Percentiles rank a stretch among this genome's conserved stretches.
These are phyloP conservation scores for Lepidiolamprologus cunningtoni DNA, from an alignment of 2,113 vertebrate species.

Conservation along the genomic window DNA sequence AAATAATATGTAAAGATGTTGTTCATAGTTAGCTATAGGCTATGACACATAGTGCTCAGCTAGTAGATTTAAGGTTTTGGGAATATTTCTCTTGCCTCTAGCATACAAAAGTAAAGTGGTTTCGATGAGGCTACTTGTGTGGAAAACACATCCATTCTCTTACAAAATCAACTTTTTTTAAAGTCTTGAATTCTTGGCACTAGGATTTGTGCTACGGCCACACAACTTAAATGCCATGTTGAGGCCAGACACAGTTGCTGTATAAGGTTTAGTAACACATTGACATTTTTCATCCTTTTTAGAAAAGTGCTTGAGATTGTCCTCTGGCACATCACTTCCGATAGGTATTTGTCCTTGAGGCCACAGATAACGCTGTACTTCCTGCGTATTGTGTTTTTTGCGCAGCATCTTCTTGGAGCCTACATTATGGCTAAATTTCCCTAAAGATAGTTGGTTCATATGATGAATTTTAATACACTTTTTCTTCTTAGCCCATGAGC, in stretches of 20 bases:
- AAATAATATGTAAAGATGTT: background rate
- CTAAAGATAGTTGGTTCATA: background rate
- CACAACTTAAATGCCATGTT: rapidly evolving
- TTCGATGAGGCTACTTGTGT: background rate
- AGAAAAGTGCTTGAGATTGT: background rate
- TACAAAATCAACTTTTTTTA: background rate
- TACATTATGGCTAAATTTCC: background rate
- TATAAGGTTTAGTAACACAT: background rate
- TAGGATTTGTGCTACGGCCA: rapidly evolving
- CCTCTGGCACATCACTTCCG: background rate
- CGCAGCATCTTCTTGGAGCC: background rate
- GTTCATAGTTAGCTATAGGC: background rate
- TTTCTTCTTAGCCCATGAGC: background rate
- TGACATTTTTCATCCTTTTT: background rate
- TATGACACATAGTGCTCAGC: background rate
- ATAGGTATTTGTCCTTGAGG: background rate
- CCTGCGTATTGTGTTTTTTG: background rate
- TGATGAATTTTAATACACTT: background rate
- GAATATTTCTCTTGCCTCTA: background rate
- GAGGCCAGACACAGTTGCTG: background rate
- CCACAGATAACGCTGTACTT: background rate
- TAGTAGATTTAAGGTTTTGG: background rate
- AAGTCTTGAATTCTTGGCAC: background rate
- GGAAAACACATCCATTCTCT: background rate
- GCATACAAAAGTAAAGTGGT: background rate